phyloP scores from a whole-genome alignment of 2,113 vertebrate species.

The Hassar affinis region DNA sequence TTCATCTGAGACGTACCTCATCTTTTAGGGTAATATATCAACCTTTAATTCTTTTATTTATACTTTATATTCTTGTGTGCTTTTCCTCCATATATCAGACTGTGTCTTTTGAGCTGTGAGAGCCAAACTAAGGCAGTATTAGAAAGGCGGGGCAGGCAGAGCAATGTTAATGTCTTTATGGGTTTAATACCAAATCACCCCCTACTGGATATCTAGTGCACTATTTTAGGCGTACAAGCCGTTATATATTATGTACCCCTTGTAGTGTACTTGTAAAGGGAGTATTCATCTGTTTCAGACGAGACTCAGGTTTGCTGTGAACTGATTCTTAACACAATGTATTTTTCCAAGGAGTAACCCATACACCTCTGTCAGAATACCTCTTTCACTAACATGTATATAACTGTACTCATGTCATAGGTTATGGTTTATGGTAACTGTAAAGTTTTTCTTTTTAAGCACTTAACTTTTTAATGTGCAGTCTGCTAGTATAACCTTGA shows the following conservation, averaged over 20 bases:
- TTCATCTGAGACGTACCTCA: background rate
- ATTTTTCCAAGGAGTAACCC: background rate
- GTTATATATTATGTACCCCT: background rate
- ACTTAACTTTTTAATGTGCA: background rate
- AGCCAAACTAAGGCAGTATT: background rate
- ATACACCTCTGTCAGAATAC: too few species aligned
- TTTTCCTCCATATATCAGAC: background rate
- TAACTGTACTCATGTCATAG: background rate
- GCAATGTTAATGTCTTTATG: background rate
- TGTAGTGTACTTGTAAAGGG: background rate
- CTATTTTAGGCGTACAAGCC: background rate
- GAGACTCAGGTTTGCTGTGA: background rate
- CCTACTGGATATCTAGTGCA: background rate
- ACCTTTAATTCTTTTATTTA: background rate
- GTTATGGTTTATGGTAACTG: background rate
- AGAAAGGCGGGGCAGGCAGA: slow-evolving; percentile 35
- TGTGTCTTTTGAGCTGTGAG: background rate
- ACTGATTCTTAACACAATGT: background rate
- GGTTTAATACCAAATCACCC: background rate
- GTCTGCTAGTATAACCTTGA: background rate
- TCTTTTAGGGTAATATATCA: background rate
- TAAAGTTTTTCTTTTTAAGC: background rate
- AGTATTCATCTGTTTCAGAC: background rate
- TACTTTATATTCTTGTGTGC: background rate
- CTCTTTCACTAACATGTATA: background rate